phyloP scores from a whole-genome alignment of 2,888 invertebrate species.

The Tetanocera ferruginea region DNA sequence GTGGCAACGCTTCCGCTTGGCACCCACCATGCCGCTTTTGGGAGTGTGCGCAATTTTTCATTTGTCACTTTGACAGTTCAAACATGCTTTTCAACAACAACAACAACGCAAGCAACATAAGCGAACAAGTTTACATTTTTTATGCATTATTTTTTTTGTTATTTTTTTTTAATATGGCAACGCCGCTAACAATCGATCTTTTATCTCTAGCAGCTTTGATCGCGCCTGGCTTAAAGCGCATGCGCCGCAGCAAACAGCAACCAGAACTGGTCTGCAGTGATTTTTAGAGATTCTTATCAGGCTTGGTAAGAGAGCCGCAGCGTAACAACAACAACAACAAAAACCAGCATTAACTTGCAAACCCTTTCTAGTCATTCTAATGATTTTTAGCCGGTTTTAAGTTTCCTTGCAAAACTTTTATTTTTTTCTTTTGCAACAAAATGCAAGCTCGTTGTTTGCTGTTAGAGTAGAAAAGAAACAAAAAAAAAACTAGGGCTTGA shows the following conservation, averaged over 20 bases:
- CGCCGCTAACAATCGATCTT: slow-evolving; percentile 31
- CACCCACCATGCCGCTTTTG: background rate
- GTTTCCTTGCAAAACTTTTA: background rate
- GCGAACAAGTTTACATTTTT: background rate
- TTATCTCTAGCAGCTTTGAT: slow-evolving; percentile 1
- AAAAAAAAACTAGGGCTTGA: background rate
- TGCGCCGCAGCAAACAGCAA: background rate
- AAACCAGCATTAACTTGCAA: background rate
- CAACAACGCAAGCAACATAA: background rate
- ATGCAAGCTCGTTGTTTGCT: background rate
- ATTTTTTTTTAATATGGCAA: slow-evolving; percentile 13
- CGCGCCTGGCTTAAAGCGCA: background rate
- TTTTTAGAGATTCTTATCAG: slow-evolving; percentile 28
- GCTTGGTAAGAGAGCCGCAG: slow-evolving; percentile 2
- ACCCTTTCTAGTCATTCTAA: slow-evolving; percentile 12
- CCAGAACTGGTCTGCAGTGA: background rate
- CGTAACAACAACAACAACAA: slow-evolving; percentile 32
- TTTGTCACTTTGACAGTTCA: slow-evolving; percentile 40
- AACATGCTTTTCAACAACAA: slow-evolving; percentile 30
- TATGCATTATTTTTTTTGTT: slow-evolving; percentile 1
- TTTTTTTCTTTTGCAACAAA: background rate
- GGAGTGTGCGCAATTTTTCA: slow-evolving; percentile 38
- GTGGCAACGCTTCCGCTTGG: slow-evolving; percentile 15
- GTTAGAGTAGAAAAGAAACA: background rate
- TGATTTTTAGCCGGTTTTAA: slow-evolving; percentile 4